A percentile compares a stretch with the other conserved stretches of the same genome.
Evolutionary conservation across 1,140 invertebrate species (phyloP).

Genomic region (Drosophila trapezifrons): DNA sequence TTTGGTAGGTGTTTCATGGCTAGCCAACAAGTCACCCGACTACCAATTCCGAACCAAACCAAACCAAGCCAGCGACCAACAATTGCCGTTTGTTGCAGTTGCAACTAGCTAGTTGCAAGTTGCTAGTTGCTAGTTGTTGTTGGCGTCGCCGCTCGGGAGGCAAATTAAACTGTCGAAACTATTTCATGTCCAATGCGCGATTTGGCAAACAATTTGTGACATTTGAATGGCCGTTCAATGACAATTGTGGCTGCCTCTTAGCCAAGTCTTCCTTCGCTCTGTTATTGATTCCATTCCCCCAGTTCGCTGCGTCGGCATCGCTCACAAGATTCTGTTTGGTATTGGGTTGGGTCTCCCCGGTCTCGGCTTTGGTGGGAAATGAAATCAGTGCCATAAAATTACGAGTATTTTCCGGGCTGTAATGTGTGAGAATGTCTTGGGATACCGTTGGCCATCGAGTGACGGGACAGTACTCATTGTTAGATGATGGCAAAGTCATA

Average conservation of each 20-base stretch:
- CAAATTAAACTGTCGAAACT: constrained; percentile 84
- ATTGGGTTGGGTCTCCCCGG: constrained; percentile 17
- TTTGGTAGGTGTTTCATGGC: constrained; percentile 77
- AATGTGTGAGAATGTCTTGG: constrained; percentile 43
- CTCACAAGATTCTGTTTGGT: constrained; percentile 42
- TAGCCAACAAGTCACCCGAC: constrained; percentile 65
- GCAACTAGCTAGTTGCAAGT: constrained; percentile 32
- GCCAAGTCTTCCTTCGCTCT: constrained; percentile 38
- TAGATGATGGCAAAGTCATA: background rate
- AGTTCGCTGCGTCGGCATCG: constrained; percentile 43
- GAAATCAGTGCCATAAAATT: constrained; percentile 47
- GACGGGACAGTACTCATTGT: background rate
- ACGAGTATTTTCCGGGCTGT: constrained; percentile 32
- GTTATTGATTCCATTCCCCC: constrained; percentile 46
- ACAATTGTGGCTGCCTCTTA: constrained; percentile 75
- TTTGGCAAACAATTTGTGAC: constrained; percentile 84
- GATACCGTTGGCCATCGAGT: constrained; percentile 28
- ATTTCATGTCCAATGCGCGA: constrained; percentile 84
- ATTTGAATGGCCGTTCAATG: constrained; percentile 83
- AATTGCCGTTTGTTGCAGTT: constrained; percentile 54
- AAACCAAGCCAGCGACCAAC: constrained; percentile 41
- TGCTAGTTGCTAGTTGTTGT: constrained; percentile 29
- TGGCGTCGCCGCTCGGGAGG: constrained; percentile 62
- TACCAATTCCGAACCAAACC: constrained; percentile 30
- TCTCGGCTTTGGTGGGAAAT: constrained; percentile 51